Percentiles rank a stretch among this genome's conserved stretches.
These are phyloP conservation scores for Megaceryle torquata DNA, from an alignment of 2,113 vertebrate species.

Conservation along the genomic window DNA sequence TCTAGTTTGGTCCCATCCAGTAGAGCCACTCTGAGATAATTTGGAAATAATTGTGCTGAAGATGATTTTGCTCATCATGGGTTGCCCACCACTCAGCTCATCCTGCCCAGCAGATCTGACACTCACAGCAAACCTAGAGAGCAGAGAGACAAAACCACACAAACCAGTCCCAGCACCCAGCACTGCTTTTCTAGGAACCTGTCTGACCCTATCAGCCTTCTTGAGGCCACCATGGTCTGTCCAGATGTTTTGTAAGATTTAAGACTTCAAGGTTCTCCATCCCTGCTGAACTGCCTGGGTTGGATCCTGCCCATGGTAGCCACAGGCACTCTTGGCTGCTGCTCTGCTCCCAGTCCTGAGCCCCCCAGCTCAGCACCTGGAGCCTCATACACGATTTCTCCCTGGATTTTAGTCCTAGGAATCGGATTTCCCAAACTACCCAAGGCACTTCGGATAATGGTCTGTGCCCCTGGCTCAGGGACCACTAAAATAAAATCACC, in stretches of 20 bases:
- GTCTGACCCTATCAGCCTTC: neutral
- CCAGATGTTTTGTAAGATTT: neutral
- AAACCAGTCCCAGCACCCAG: neutral
- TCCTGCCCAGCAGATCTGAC: neutral
- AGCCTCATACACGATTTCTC: neutral
- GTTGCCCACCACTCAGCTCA: neutral
- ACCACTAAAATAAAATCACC: neutral
- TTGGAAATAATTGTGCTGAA: neutral
- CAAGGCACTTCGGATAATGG: neutral
- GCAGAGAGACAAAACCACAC: neutral
- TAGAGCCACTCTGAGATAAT: neutral
- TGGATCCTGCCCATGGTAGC: neutral
- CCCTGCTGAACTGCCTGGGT: accelerated
- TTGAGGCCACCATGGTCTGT: neutral
- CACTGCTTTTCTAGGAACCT: neutral
- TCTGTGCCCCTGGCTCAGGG: neutral
- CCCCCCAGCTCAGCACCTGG: neutral
- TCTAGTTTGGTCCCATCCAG: neutral
- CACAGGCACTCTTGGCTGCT: neutral
- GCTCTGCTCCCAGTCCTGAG: neutral
- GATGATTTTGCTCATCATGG: neutral
- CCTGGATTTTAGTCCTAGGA: neutral
- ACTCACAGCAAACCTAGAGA: neutral
- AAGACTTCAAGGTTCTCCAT: accelerated
- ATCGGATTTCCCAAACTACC: neutral